These are phyloP conservation scores for Plebejus argus DNA, from an alignment of 2,888 invertebrate species.

Conservation along the genomic window DNA sequence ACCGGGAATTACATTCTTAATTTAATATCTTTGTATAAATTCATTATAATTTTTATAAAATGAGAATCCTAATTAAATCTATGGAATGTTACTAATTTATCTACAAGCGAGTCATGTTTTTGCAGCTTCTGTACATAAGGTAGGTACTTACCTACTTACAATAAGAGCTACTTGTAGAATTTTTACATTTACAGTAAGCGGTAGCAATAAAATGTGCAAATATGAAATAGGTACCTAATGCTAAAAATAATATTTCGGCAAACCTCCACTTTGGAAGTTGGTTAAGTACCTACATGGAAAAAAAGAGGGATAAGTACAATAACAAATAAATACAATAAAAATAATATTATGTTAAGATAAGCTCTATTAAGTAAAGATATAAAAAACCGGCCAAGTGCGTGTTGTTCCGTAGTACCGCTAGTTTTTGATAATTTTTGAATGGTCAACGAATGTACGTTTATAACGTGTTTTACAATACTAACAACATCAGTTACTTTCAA, in stretches of 20 bases:
- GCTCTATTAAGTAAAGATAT: too few relatives aligned
- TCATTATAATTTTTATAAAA: background rate
- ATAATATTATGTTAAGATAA: too few relatives aligned
- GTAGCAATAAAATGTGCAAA: background rate
- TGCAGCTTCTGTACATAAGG: background rate
- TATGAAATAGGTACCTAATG: too few relatives aligned
- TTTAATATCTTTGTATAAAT: background rate
- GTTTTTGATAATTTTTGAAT: too few relatives aligned
- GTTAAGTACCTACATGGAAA: background rate
- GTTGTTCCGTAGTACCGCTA: too few relatives aligned
- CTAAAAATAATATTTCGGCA: background rate
- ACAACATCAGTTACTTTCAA: too few relatives aligned
- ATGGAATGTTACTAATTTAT: constrained; percentile 8
- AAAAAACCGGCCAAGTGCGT: too few relatives aligned
- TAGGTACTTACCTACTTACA: background rate
- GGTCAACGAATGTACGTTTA: too few relatives aligned
- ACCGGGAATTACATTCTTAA: background rate
- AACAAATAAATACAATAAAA: too few relatives aligned
- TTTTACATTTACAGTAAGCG: background rate
- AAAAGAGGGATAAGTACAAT: too few relatives aligned
- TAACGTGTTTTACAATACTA: too few relatives aligned
- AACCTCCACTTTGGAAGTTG: background rate
- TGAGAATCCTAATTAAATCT: background rate
- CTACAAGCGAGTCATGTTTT: background rate
- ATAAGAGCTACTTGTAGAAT: background rate